These are phyloP conservation scores for Hemichromis elongatus DNA, from an alignment of 2,113 vertebrate species.

Conservation along the genomic window DNA sequence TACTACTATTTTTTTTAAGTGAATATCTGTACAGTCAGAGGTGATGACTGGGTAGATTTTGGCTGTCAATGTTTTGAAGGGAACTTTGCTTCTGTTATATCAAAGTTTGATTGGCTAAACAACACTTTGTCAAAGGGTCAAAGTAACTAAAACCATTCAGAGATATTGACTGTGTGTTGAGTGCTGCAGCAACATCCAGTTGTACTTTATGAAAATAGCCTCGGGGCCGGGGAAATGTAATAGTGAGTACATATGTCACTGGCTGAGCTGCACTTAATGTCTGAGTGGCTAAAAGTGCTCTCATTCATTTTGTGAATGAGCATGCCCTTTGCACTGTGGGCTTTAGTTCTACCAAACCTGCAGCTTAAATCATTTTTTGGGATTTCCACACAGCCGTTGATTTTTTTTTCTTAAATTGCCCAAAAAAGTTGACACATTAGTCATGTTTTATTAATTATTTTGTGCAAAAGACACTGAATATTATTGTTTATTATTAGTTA, in stretches of 20 bases:
- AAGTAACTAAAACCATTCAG: constrained; percentile 49
- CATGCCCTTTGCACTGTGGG: neutral
- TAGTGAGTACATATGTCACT: constrained; percentile 46
- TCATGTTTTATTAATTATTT: neutral
- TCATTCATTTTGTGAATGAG: constrained; percentile 19
- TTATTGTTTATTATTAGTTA: neutral
- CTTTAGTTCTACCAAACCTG: neutral
- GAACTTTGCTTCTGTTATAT: constrained; percentile 59
- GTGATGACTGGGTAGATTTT: constrained; percentile 42
- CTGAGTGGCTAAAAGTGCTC: neutral
- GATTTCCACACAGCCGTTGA: neutral
- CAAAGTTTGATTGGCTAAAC: constrained; percentile 46
- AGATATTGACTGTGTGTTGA: constrained; percentile 8
- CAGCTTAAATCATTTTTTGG: neutral
- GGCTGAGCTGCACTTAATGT: constrained; percentile 13
- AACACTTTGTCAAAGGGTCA: constrained; percentile 56
- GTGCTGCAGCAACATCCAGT: constrained; percentile 32
- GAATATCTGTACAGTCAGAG: neutral
- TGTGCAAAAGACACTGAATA: neutral
- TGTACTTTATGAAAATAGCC: constrained; percentile 61
- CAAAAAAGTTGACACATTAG: neutral
- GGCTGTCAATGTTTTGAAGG: constrained; percentile 17
- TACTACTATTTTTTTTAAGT: neutral
- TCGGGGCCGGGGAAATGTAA: constrained; percentile 20
- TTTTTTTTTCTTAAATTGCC: neutral